phyloP scores from a whole-genome alignment of 1,140 invertebrate species.

The Sipha flava region DNA sequence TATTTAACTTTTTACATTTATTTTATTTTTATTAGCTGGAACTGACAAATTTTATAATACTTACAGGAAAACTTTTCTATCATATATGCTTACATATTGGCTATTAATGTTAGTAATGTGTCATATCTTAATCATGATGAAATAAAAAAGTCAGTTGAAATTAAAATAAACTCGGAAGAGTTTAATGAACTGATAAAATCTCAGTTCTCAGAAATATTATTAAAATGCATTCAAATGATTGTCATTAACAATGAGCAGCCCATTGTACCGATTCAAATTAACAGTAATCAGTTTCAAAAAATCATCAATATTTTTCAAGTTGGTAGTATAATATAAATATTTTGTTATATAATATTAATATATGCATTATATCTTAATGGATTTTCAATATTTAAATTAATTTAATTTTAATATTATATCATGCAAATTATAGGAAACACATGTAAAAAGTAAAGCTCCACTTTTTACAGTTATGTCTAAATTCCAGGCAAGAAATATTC shows the following conservation, averaged over 20 bases:
- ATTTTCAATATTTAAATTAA: too few relatives aligned
- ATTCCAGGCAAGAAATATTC: slow-evolving; percentile 30
- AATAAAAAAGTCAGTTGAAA: neutral
- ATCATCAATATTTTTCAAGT: neutral
- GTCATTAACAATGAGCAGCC: neutral
- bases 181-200: neutral
- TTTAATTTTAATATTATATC: neutral
- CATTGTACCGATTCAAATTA: neutral
- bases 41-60: too few relatives aligned
- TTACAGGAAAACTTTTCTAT: slow-evolving; percentile 16
- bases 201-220: neutral
- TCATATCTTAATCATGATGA: neutral
- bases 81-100: neutral
- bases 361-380: too few relatives aligned
- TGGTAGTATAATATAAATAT: neutral
- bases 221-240: slow-evolving; percentile 15
- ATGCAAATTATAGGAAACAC: neutral
- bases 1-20: too few relatives aligned
- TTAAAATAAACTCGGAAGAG: neutral
- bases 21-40: too few relatives aligned
- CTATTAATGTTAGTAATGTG: neutral
- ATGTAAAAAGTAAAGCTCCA: neutral
- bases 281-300: neutral
- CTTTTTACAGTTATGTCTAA: slow-evolving; percentile 13
- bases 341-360: too few relatives aligned